Base-by-base conservation (phyloP, 2,113 vertebrate species). In the Lonchura striata region DNA sequence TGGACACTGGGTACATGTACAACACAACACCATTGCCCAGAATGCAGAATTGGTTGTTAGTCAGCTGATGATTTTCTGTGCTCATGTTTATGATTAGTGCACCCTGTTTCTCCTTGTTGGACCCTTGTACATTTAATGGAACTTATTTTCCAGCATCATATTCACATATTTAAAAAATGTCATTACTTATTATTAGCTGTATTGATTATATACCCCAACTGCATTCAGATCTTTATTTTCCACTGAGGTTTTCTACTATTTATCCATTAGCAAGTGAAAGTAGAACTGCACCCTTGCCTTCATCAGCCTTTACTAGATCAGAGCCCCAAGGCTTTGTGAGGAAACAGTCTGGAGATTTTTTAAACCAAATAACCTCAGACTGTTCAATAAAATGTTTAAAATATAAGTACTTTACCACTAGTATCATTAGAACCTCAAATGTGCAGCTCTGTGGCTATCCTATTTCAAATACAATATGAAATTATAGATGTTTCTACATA, bases 391-490 rank as follows among this genome's bases (percentile, higher is more conserved):
- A 94, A 76, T 93, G 15, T 95, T 96, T 94, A 63, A 94, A 60
- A 70, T 83, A 39, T 75, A 96, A 93, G 66, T 88, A 91, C 23
- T 65, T 59, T 70, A 92, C 53, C 52, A 35, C 70, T 77, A 56
- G 49, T 87, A 53, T 39, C 46, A 91, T 90, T 95, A 96, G 82
- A 52, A 95, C 59, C 65, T 87, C 87, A 91, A 82, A 82, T 74
- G 21, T 72, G 44, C 54, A 92, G n/a, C 28, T n/a, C 74, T 94
- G 81, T 84, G 69, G 86, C n/a, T 92, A 90, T 78, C n/a, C 50
- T 86, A 56, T 82, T 96, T 95, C 81, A 83, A 93, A 96, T 92
- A 96, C 49, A 84, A 69, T 95, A 92, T 46, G 69, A 92, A 96
- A 95, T 96, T 84, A 89, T 68, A 91, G 74, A 70, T 93, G 59